These are phyloP conservation scores for Andrena trimmerana DNA, from an alignment of 2,888 invertebrate genomes.

Conservation along the genomic window DNA sequence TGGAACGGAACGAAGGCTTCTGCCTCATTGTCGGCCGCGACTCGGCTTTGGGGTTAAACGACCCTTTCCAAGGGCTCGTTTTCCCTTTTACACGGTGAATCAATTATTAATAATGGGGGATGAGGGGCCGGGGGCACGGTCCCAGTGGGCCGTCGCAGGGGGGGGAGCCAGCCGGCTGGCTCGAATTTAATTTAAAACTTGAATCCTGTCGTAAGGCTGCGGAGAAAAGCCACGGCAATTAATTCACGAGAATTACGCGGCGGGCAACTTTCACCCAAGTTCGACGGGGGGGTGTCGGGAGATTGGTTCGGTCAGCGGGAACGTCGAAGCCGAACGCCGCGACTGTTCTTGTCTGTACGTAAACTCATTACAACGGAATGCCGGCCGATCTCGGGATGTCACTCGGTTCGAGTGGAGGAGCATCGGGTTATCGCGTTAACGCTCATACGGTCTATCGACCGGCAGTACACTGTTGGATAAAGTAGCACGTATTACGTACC, in stretches of 20 bases:
- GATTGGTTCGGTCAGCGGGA: slow-evolving; percentile 47
- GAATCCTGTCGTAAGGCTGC: slow-evolving; percentile 60
- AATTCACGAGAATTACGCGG: slow-evolving; percentile 66
- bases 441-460: slow-evolving; percentile 72
- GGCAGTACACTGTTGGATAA: slow-evolving; percentile 61
- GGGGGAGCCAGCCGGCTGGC: neutral
- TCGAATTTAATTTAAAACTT: slow-evolving; percentile 71
- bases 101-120: slow-evolving; percentile 1
- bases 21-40: neutral
- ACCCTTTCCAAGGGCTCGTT: slow-evolving; percentile 1
- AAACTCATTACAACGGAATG: slow-evolving; percentile 73
- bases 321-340: neutral
- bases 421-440: slow-evolving; percentile 75
- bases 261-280: slow-evolving; percentile 56
- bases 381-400: slow-evolving; percentile 66
- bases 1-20: neutral
- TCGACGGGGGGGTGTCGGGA: slow-evolving; percentile 14
- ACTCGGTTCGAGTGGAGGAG: slow-evolving; percentile 54
- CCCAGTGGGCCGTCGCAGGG: neutral
- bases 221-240: slow-evolving; percentile 60
- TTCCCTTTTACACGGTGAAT: neutral
- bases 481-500: slow-evolving; percentile 70
- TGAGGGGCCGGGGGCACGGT: neutral
- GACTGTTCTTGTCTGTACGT: slow-evolving; percentile 42
- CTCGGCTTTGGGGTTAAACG: neutral